Conservation (phyloP, 2,888 invertebrate species). For the Andrena praecox region DNA sequence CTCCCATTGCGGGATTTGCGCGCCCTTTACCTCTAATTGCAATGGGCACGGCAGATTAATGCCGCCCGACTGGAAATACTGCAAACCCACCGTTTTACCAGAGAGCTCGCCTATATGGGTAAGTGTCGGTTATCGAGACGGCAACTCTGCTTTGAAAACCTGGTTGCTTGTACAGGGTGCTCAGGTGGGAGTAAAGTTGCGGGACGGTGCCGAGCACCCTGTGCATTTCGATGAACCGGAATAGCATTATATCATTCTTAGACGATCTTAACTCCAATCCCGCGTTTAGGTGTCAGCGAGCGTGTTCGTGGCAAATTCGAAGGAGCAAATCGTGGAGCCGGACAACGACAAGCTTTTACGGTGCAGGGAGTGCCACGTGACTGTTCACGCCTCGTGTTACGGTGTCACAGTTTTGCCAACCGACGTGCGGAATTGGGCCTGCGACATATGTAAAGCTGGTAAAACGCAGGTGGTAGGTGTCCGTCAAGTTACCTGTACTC, state of each 20-base stretch:
- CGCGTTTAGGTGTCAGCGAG: constrained; percentile 78
- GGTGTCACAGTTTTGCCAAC: constrained; percentile 81
- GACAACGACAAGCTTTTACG: constrained; percentile 85
- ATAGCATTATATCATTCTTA: neutral
- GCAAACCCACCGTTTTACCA: constrained; percentile 81
- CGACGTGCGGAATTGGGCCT: constrained; percentile 83
- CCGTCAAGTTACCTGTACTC: neutral
- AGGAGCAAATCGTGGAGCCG: constrained; percentile 79
- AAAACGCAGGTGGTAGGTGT: constrained; percentile 80
- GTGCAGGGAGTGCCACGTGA: constrained; percentile 87
- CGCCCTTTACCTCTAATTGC: constrained; percentile 84
- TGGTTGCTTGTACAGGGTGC: neutral
- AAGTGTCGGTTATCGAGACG: constrained; percentile 27
- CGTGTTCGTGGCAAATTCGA: constrained; percentile 83
- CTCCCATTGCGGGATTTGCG: constrained; percentile 88
- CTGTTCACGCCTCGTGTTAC: constrained; percentile 87
- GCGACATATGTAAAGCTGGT: constrained; percentile 84
- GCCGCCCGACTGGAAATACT: constrained; percentile 82
- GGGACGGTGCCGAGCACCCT: no score
- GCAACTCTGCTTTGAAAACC: neutral
- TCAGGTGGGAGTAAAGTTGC: no score
- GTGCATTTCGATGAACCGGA: no score
- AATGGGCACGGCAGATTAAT: constrained; percentile 78
- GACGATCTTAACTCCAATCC: neutral
- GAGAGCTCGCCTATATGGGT: constrained; percentile 84